Evolutionary conservation across 2,888 invertebrate species (phyloP).

Genomic region (Coecobrya sp.): DNA sequence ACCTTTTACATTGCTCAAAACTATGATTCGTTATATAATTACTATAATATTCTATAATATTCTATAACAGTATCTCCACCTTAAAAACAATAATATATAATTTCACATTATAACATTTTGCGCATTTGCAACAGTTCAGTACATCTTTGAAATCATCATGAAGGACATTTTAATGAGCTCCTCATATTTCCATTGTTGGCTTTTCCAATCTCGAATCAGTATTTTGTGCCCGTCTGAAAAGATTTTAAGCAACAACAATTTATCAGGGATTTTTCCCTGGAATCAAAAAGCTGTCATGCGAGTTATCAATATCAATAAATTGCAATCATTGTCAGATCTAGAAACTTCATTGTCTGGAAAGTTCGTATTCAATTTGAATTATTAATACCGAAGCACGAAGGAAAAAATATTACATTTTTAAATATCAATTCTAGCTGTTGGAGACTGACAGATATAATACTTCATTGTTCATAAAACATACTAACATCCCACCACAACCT

Average conservation of each 20-base stretch:
- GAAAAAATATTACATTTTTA: background rate
- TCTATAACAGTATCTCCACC: no score
- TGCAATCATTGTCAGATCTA: background rate
- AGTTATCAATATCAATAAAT: constrained; percentile 6
- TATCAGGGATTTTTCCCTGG: background rate
- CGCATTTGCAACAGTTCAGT: no score
- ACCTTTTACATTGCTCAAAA: no score
- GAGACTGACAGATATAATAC: constrained; percentile 34
- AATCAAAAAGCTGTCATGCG: background rate
- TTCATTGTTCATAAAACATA: constrained; percentile 18
- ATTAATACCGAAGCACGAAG: background rate
- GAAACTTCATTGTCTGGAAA: background rate
- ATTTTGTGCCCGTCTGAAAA: background rate
- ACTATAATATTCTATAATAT: no score
- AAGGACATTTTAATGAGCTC: no score
- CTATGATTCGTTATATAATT: no score
- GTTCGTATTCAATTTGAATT: background rate
- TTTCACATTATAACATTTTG: no score
- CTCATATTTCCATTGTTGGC: background rate
- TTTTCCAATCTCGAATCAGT: no score
- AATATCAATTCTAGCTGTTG: background rate
- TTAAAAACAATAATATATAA: no score
- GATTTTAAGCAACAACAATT: background rate
- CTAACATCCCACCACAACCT: no score
- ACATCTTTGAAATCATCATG: no score